Conservation (phyloP, 2,113 vertebrate species). For the Lycocorax pyrrhopterus region DNA sequence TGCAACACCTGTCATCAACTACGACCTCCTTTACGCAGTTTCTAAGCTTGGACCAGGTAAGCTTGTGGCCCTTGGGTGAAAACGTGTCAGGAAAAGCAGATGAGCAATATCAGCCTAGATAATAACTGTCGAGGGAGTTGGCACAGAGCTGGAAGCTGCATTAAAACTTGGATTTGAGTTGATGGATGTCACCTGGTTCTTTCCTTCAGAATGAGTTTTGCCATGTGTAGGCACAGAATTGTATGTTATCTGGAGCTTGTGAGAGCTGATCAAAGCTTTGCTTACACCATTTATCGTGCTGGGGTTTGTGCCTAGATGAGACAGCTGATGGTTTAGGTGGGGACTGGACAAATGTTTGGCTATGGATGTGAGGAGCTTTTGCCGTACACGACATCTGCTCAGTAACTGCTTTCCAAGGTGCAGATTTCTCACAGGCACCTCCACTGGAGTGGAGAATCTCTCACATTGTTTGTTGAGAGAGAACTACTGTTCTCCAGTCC, state of each 20-base stretch:
- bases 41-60: constrained; percentile 86
- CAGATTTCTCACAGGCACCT: not conserved
- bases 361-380: not conserved
- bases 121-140: not conserved
- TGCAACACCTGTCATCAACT: constrained; percentile 85
- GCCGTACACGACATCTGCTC: not conserved
- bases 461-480: rapidly evolving
- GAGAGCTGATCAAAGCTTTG: not conserved
- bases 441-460: not conserved
- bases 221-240: not conserved
- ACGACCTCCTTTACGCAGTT: constrained; percentile 85
- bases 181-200: not conserved
- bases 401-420: not conserved
- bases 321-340: not conserved
- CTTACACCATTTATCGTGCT: not conserved
- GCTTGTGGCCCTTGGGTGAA: not conserved
- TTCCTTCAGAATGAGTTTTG: not conserved
- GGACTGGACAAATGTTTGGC: not conserved
- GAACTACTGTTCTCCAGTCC: not conserved
- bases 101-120: not conserved
- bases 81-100: not conserved
- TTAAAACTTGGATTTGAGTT: not conserved
- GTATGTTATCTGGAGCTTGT: not conserved
- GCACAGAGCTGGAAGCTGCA: not conserved
- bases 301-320: not conserved